Evolutionary conservation across 2,797 vertebrate species (phyloP).

Genomic region (Fistularia tabacaria): DNA sequence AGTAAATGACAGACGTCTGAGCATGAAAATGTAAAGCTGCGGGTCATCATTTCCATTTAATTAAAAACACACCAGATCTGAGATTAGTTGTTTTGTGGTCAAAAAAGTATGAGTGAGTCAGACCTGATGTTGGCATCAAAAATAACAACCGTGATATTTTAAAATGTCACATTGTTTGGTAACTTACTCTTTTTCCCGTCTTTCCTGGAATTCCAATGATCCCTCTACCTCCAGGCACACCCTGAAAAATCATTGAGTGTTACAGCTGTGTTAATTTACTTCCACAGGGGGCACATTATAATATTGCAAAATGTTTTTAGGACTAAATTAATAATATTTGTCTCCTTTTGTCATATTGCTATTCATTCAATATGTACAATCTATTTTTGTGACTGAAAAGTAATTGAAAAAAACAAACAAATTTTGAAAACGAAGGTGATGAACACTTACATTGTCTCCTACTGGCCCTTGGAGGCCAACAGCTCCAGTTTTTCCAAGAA

Average conservation of each 20-base stretch:
- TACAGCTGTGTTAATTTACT: too few species aligned
- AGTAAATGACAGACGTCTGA: too few species aligned
- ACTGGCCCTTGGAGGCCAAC: conserved; percentile 72
- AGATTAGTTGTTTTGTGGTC: not conserved
- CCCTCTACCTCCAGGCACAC: conserved; percentile 63
- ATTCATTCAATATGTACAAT: too few species aligned
- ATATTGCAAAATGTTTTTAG: not conserved
- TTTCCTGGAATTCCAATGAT: conserved; percentile 59
- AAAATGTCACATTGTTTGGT: not conserved
- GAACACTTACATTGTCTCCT: conserved; percentile 67
- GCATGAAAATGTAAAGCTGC: too few species aligned
- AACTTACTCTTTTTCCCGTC: conserved; percentile 62
- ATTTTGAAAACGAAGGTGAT: not conserved
- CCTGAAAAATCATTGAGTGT: conserved; percentile 50
- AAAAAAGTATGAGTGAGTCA: not conserved
- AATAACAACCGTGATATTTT: not conserved
- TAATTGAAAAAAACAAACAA: not conserved
- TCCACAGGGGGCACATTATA: too few species aligned
- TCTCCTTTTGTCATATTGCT: too few species aligned
- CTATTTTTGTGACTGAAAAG: not conserved
- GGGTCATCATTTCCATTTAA: too few species aligned
- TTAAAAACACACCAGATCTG: too few species aligned
- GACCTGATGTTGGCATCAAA: too few species aligned
- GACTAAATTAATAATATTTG: not conserved
- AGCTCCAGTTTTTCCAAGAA: conserved; percentile 63